phyloP scores from a whole-genome alignment of 2,888 invertebrate species.

The Epiblema foenella region DNA sequence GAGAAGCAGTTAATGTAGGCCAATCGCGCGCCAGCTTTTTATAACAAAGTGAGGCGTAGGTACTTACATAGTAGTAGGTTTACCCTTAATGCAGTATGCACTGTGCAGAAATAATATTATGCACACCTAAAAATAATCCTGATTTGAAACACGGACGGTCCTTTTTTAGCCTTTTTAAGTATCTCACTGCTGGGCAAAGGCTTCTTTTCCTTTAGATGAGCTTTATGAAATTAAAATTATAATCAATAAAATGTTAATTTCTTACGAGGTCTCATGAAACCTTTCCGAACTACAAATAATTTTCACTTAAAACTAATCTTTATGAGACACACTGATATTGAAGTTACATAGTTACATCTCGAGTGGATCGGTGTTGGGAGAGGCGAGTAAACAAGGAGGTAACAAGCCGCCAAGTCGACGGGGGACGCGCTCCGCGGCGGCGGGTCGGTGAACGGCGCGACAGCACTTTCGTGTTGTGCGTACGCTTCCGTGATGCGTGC shows the following conservation, averaged over 20 bases:
- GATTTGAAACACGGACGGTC: too few species aligned
- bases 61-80: background rate
- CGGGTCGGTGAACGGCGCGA: conserved; percentile 44
- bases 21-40: background rate
- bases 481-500: conserved; percentile 75
- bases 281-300: background rate
- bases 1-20: conserved; percentile 26
- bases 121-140: background rate
- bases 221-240: too few species aligned
- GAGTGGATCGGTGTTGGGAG: conserved; percentile 26
- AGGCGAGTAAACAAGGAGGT: conserved; percentile 38
- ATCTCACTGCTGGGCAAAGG: too few species aligned
- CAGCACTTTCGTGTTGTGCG: conserved; percentile 67
- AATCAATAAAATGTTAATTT: too few species aligned
- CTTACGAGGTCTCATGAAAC: background rate
- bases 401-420: conserved; percentile 31
- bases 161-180: too few species aligned
- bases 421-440: conserved; percentile 34
- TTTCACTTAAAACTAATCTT: background rate
- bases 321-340: background rate
- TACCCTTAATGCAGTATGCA: background rate
- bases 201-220: too few species aligned
- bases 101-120: background rate
- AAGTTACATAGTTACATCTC: conserved; percentile 7
- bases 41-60: conserved; percentile 10